Conservation (phyloP, 1,140 invertebrate species). For the Calycopis cecrops region DNA sequence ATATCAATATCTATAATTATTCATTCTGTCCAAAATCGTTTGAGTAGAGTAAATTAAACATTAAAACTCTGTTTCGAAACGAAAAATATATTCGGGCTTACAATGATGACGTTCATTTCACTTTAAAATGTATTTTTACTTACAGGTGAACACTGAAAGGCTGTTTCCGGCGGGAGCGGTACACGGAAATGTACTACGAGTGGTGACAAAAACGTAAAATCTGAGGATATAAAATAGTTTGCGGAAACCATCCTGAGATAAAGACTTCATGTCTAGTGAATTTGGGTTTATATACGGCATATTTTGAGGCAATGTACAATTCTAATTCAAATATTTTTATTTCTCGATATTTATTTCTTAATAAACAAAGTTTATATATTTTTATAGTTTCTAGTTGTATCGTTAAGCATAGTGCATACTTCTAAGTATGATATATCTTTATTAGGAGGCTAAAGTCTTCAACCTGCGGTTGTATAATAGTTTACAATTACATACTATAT, state of each 20-base stretch:
- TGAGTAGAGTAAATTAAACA: neutral
- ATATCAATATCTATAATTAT: too few species aligned
- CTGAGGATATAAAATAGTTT: conserved; percentile 40
- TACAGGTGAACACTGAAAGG: conserved; percentile 52
- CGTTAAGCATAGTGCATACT: neutral
- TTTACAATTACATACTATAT: too few species aligned
- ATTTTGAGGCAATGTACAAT: neutral
- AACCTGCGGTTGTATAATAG: too few species aligned
- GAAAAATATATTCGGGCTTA: neutral
- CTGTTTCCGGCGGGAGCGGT: conserved; percentile 48
- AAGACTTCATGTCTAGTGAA: conserved; percentile 1
- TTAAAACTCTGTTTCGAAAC: neutral
- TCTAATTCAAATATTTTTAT: neutral
- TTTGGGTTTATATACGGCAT: too few species aligned
- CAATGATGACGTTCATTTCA: conserved; percentile 1
- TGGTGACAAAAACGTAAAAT: conserved; percentile 45
- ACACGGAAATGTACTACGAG: conserved; percentile 57
- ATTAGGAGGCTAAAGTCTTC: too few species aligned
- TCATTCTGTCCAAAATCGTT: too few species aligned
- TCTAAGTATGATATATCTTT: neutral
- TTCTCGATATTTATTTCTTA: neutral
- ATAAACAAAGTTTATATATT: neutral
- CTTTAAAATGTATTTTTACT: conserved; percentile 15
- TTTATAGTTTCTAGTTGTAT: neutral
- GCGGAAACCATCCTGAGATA: conserved; percentile 30